Evolutionary conservation across 1,140 invertebrate species (phyloP).

Genomic region (Drosophila pseudoananassae): DNA sequence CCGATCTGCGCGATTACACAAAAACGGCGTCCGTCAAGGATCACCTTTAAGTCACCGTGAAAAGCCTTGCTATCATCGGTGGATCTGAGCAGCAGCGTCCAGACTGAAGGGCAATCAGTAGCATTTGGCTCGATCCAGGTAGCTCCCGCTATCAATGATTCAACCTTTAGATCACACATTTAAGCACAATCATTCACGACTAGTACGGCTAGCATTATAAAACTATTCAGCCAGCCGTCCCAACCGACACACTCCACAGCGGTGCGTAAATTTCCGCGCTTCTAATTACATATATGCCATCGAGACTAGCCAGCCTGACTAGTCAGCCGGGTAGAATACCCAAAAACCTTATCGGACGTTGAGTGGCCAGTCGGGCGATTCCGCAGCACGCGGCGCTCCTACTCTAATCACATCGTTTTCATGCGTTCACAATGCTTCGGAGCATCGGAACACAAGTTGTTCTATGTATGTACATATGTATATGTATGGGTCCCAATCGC

Average conservation of each 20-base stretch:
- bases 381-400: constrained; percentile 49
- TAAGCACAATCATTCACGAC: not conserved
- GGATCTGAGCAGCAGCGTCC: constrained; percentile 9
- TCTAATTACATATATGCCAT: constrained; percentile 50
- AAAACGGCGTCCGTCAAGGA: constrained; percentile 4
- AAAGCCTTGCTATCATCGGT: constrained; percentile 34
- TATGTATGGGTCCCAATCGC: constrained; percentile 26
- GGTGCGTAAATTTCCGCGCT: constrained; percentile 62
- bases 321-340: constrained; percentile 32
- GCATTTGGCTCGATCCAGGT: not conserved
- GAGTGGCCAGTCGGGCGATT: constrained; percentile 14
- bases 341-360: constrained; percentile 46
- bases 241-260: constrained; percentile 41
- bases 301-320: constrained; percentile 45
- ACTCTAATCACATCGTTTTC: constrained; percentile 59
- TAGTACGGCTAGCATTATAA: constrained; percentile 4
- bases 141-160: constrained; percentile 12
- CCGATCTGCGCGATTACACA: constrained; percentile 22
- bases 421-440: constrained; percentile 48
- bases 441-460: constrained; percentile 31
- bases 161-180: constrained; percentile 6
- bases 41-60: constrained; percentile 80
- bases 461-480: no score
- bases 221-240: constrained; percentile 8
- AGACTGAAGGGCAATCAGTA: constrained; percentile 39